These are phyloP conservation scores for Calycopis cecrops DNA, from an alignment of 1,140 invertebrate species.

Conservation along the genomic window DNA sequence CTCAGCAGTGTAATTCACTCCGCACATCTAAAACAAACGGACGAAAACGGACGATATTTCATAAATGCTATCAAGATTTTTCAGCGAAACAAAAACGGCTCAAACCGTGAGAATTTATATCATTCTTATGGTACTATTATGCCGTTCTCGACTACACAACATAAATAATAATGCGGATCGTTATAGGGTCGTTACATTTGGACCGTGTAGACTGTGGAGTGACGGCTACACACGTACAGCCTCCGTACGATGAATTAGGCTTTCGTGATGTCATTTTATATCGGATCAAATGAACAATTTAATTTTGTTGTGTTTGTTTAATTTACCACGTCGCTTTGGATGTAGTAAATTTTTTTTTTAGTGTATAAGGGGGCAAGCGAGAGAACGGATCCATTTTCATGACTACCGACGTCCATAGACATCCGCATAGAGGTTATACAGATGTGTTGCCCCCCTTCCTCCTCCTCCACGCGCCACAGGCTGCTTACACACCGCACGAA, in stretches of 20 bases:
- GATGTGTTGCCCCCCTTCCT: too few species aligned
- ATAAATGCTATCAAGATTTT: slow-evolving; percentile 50
- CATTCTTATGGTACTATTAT: slow-evolving; percentile 70
- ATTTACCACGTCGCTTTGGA: neutral
- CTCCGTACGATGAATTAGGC: slow-evolving; percentile 30
- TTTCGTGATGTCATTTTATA: slow-evolving; percentile 31
- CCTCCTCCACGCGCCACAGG: too few species aligned
- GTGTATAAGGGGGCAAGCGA: too few species aligned
- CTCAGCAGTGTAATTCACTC: too few species aligned
- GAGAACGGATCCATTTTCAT: too few species aligned
- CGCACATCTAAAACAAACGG: slow-evolving; percentile 28
- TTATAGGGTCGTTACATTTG: slow-evolving; percentile 66
- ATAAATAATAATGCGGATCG: slow-evolving; percentile 70
- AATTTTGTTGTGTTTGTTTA: neutral
- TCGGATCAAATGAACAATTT: slow-evolving; percentile 10
- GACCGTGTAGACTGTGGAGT: slow-evolving; percentile 39
- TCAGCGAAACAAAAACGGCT: slow-evolving; percentile 27
- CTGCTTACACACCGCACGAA: too few species aligned
- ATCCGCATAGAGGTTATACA: too few species aligned
- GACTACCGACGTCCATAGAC: too few species aligned
- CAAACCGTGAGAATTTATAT: slow-evolving; percentile 67
- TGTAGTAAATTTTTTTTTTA: too few species aligned
- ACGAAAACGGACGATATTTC: too few species aligned
- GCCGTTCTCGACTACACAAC: slow-evolving; percentile 68
- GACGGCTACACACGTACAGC: slow-evolving; percentile 36